Base-by-base conservation (phyloP, 2,113 vertebrate genomes). In the Chaetops frenatus region DNA sequence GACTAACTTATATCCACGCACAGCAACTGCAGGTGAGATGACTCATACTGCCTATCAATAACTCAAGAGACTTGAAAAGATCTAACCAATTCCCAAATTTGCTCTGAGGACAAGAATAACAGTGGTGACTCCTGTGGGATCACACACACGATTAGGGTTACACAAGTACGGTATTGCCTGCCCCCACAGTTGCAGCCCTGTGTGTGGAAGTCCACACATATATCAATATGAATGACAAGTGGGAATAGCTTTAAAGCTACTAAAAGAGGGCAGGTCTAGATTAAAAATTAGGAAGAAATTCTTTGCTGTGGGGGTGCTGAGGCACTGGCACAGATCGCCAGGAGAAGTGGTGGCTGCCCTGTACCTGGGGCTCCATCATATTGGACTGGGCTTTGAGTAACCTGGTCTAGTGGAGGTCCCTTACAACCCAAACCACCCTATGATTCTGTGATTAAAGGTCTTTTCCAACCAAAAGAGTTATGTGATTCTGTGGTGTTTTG, bases 141-240 rank as follows among this genome's bases (percentile, higher is more conserved):
- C 45, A 53, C 33, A 29, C 27, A 47, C 3, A 7, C 16, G 7
- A 36, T 14, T 45, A 15, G 44, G 3, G 6, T 57, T 76, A 14
- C 62, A 53, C 7, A 33, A 8, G 6, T 42, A 28, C 1, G 36
- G 28, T 29, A 23, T 44, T 54, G 11, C 40, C 33, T 61, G 10
- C 9, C 22, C 45, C 10, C n/a, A 33, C 0, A 0, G 22, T 2
- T 47, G 12, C 20, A 77, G 27, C 9, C 25, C 18, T 81, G 22
- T 27, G 20, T 61, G 40, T 29, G 77, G 23, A 21, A 42, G 25
- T 33, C 33, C 38, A 17, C 27, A 24, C 10, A 42, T 3, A 14
- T 4, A 40, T 27, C 47, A 40, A 5, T 31, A 40, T 9, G 14
- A 40, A 54, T 18, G 24, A 40, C 8, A 53, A 27, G 8, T 40